These are phyloP conservation scores for Craniophora ligustri DNA, from an alignment of 2,888 invertebrate species.

Conservation along the genomic window DNA sequence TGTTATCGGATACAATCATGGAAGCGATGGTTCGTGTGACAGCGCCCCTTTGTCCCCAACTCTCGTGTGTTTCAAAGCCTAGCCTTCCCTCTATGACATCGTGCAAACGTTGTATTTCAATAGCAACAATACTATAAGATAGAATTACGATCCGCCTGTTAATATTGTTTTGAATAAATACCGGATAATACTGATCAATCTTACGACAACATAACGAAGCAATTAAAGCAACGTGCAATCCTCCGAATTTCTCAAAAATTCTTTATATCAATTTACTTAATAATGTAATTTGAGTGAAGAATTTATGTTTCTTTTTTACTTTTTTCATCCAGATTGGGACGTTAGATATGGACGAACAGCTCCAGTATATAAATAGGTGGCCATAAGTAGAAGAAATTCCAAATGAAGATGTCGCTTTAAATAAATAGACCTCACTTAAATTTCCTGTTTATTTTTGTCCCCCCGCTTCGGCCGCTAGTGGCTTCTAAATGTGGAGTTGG, in stretches of 20 bases:
- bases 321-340: slow-evolving; percentile 17
- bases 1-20: slow-evolving; percentile 68
- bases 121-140: slow-evolving; percentile 49
- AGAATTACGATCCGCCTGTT: slow-evolving; percentile 41
- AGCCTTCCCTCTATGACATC: slow-evolving; percentile 58
- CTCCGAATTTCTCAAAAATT: slow-evolving; percentile 12
- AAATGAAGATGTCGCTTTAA: slow-evolving; percentile 77
- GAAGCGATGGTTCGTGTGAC: slow-evolving; percentile 56
- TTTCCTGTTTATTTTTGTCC: slow-evolving; percentile 83
- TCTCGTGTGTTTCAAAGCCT: slow-evolving; percentile 58
- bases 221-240: slow-evolving; percentile 19
- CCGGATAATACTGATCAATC: slow-evolving; percentile 13
- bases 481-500: slow-evolving; percentile 69
- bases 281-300: slow-evolving; percentile 32
- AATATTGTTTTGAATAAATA: slow-evolving; percentile 21
- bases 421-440: slow-evolving; percentile 81
- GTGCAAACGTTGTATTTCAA: slow-evolving; percentile 47
- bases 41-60: slow-evolving; percentile 58
- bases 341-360: slow-evolving; percentile 23
- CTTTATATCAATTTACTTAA: slow-evolving; percentile 25
- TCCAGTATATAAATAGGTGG: slow-evolving; percentile 64
- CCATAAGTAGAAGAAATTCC: slow-evolving; percentile 76
- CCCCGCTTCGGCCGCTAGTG: slow-evolving; percentile 64
- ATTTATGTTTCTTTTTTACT: slow-evolving; percentile 26
- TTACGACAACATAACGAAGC: slow-evolving; percentile 22